These are phyloP conservation scores for Drosophila peninsularis DNA, from an alignment of 2,888 invertebrate genomes.

Conservation along the genomic window DNA sequence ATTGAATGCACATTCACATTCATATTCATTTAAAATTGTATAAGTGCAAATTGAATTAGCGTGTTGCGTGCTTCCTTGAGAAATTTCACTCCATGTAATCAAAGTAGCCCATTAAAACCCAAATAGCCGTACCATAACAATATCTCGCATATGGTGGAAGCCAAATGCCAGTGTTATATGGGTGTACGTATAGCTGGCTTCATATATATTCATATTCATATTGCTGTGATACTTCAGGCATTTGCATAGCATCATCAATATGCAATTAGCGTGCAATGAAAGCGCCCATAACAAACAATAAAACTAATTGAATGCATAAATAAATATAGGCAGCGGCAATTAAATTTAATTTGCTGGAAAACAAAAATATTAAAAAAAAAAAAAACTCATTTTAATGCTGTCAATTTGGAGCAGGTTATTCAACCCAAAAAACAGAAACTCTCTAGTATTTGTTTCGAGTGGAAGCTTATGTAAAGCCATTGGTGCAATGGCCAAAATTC, in stretches of 20 bases:
- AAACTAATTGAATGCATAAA: slow-evolving; percentile 58
- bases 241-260: slow-evolving; percentile 57
- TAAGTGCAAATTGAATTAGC: slow-evolving; percentile 54
- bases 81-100: slow-evolving; percentile 69
- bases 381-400: slow-evolving; percentile 29
- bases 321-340: slow-evolving; percentile 48
- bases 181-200: too few relatives aligned
- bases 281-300: slow-evolving; percentile 52
- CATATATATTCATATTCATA: too few relatives aligned
- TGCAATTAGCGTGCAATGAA: slow-evolving; percentile 68
- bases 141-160: slow-evolving; percentile 10
- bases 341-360: slow-evolving; percentile 51
- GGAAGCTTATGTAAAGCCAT: slow-evolving; percentile 66
- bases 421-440: slow-evolving; percentile 47
- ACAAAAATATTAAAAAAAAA: slow-evolving; percentile 11
- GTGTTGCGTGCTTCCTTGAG: slow-evolving; percentile 73
- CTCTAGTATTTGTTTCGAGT: slow-evolving; percentile 13
- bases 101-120: slow-evolving; percentile 51
- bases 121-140: slow-evolving; percentile 35
- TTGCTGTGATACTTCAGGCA: slow-evolving; percentile 11
- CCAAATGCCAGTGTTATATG: slow-evolving; percentile 26
- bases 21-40: slow-evolving; percentile 41
- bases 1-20: slow-evolving; percentile 46
- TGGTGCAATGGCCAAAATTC: slow-evolving; percentile 62
- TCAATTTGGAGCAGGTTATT: slow-evolving; percentile 64